Evolutionary conservation across 1,140 invertebrate genomes (phyloP), one percentile per base, ranked within the genome.

Genomic region (Eupristina koningsbergeri): DNA sequence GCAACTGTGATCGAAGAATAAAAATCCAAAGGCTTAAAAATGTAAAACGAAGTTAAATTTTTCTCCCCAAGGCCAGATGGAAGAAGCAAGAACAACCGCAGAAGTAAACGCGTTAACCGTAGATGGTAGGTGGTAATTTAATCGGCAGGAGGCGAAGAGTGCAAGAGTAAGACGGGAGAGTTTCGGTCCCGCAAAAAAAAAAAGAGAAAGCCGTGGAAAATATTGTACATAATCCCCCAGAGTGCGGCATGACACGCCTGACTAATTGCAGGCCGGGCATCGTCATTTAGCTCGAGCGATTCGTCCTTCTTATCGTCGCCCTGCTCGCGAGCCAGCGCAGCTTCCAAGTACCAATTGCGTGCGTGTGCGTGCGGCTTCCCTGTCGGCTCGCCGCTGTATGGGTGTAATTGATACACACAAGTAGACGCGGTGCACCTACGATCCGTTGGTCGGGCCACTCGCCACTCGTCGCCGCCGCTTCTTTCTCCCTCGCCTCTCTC

Each of bases 331-430:
- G 47, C 53, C 83, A 58, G 50, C 67, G 71, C 74, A 76, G n/a
- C 22, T 34, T 5, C 69, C 41, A 34, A 29, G 11, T 39, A 47
- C 39, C 9, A 22, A 31, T 11, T 9, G 34, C 31, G 50, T 26
- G 8, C 58, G 7, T 26, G 34, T 26, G 58, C 26, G 39, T 31
- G 11, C n/a, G n/a, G n/a, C n/a, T n/a, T n/a, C 22, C 22, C 0
- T 36, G 15, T 76, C 36, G 39, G 71, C 17, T 29, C 67, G n/a
- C 36, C 36, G n/a, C 7, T 64, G 29, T 31, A 58, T 84, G 84
- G 82, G 63, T 80, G 88, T 88, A 90, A 91, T 90, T 88, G 89
- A 90, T 89, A 90, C 86, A 90, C 86, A 88, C 86, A 87, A 87
- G 87, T 87, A 87, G 86, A 86, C 75, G 80, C 36, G 77, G 75